Evolutionary conservation across 2,113 vertebrate species (phyloP).

Genomic region (Ameiurus melas): DNA sequence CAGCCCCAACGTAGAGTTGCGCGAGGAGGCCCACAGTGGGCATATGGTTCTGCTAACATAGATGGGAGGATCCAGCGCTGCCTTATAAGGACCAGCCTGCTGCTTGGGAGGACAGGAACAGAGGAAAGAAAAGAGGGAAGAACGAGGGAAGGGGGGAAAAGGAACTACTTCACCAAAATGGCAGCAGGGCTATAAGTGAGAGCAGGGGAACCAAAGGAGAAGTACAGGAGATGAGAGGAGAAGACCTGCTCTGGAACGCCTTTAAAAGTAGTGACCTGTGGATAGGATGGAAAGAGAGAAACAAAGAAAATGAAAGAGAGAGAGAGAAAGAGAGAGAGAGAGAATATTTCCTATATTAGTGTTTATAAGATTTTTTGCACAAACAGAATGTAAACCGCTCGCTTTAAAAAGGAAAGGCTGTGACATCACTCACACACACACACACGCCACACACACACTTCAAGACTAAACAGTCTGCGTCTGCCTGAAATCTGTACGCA

Average conservation of each 20-base stretch:
- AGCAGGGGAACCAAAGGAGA: not conserved
- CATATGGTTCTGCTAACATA: conserved; percentile 71
- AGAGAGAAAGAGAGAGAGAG: not conserved
- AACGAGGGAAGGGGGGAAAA: conserved; percentile 1
- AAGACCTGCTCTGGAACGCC: not conserved
- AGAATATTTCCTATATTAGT: conserved; percentile 1
- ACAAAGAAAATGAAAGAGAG: not conserved
- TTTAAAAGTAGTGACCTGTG: not conserved
- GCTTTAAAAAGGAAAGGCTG: conserved; percentile 16
- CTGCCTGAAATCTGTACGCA: too few species aligned
- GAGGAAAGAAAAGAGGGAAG: conserved; percentile 35
- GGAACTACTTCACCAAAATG: conserved; percentile 19
- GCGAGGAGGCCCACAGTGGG: conserved; percentile 58
- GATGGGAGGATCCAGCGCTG: conserved; percentile 60
- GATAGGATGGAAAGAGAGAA: not conserved
- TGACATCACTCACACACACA: conserved; percentile 19
- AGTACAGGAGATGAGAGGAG: not conserved
- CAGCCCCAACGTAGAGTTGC: conserved; percentile 63
- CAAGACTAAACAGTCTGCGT: conserved; percentile 30
- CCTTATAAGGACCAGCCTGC: conserved; percentile 80
- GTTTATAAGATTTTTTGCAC: not conserved
- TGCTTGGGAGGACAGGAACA: conserved; percentile 67
- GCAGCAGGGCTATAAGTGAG: not conserved
- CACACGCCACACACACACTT: conserved; percentile 15
- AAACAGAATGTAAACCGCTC: not conserved